Evolutionary conservation across 2,797 vertebrate genomes (phyloP), one percentile per base, ranked within the genome.

Genomic region (Pseudochirops corinnae): DNA sequence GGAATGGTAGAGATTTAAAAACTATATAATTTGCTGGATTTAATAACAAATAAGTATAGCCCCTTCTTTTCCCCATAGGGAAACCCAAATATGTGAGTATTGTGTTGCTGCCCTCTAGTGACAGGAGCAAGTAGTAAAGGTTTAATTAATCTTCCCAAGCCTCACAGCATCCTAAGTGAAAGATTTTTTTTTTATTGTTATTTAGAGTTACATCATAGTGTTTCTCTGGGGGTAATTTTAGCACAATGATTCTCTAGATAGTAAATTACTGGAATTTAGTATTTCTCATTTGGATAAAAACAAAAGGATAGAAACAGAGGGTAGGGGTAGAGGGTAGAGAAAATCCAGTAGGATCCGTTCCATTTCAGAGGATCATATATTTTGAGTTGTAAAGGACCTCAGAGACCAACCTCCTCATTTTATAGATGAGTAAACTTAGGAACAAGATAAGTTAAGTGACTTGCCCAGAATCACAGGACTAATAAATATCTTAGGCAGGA

Each of bases 11-110:
- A 52, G 33, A 31, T n/a, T 91, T 90, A 56, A 16, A 14, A 5
- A 9, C 3, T 50, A 0, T 0, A 0, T n/a, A 57, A 0, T 1
- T 46, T 57, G 16, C 74, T 11, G 74, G n/a, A 50, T 50, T 87
- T 24, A 10, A 50, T 87, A 12, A 87, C 74, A 87, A 50, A 87
- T 87, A 26, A 87, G 50, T 46, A 87, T 24, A 82, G 7, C 18
- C 33, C 4, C 31, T 0, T 2, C 39, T 87, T 82, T n/a, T 13
- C 6, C n/a, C 57, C 0, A 0, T 46, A 1, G 33, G 9, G 12
- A 74, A 5, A 9, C 91, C 74, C 93, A 28, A 21, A 1, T 46
- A 60, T 14, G n/a, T 56, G 46, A 96, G 13, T 21, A 33, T 93
- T 6, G 1, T 92, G 56, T 21, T 94, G 91, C 92, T 92, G 21